Base-by-base conservation (phyloP, 2,797 vertebrate species). In the Uromys caudimaculatus region DNA sequence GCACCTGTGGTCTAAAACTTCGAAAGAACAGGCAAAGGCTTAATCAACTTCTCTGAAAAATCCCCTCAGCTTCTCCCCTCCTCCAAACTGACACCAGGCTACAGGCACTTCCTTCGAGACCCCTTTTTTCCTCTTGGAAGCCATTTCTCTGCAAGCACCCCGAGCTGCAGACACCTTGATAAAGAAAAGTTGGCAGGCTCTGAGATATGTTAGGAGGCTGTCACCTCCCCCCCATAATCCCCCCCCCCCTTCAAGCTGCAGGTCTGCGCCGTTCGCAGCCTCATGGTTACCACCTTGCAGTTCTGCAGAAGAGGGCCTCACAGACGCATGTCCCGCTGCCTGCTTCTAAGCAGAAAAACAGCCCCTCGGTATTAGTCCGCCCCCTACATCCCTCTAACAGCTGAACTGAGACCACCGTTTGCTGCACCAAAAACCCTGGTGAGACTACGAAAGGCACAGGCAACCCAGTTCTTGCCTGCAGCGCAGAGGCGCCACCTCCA, bases 1-100 rank as follows among this genome's bases (percentile, higher is more conserved):
- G 24, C 50, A 96, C 97, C 92, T 97, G 94, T 97, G 79, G 86
- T 96, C 60, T 76, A 52, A 17, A 94, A 88, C 69, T 79, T 67
- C 77, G 23, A 19, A 90, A 81, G 62, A 64, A 27, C 54, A 19
- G 38, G 84, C 67, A 85, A 71, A 19, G 67, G 62, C 35, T 69
- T 16, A 60, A 23, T 54, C 41, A 78, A 62, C 54, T 71, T 78
- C 44, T 58, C 8, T 9, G 17, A 52, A 92, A 89, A 91, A 87
- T 76, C 50, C 11, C 32, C 64, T 85, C 64, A 14, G 67, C 35
- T 79, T 93, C 87, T 23, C 56, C 50, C 77, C 54, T 90, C 14
- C 19, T 64, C 84, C 81, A 50, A 82, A 89, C 1, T 17, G 41
- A 67, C 79, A 79, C 24, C 27, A 64, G 90, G 35, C 62, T 52